phyloP scores from a whole-genome alignment of 2,797 vertebrate genomes.

The Myioborus melanocephalus region DNA sequence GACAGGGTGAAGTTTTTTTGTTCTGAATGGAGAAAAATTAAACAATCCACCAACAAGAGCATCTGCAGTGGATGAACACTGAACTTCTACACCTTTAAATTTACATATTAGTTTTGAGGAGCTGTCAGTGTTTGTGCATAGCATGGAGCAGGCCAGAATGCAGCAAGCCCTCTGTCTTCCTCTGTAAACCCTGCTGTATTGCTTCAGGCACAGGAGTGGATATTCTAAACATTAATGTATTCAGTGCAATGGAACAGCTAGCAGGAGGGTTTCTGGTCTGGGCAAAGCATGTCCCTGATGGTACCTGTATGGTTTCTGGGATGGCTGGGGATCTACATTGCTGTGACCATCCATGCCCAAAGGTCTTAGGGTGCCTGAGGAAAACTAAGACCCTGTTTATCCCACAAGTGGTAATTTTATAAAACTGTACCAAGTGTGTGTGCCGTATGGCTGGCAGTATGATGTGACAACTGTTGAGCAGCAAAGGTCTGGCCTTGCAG shows the following conservation, averaged over 20 bases:
- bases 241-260: not conserved
- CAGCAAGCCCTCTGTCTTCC: not conserved
- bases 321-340: accelerated
- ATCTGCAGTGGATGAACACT: not conserved
- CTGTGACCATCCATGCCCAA: not conserved
- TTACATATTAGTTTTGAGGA: not conserved
- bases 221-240: not conserved
- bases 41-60: not conserved
- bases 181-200: not conserved
- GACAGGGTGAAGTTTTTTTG: not conserved
- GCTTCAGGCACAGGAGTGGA: not conserved
- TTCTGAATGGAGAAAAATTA: not conserved
- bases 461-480: not conserved
- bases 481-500: not conserved
- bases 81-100: not conserved
- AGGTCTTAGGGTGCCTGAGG: not conserved
- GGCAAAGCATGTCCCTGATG: not conserved
- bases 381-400: not conserved
- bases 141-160: not conserved
- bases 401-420: not conserved
- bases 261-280: not conserved
- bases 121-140: not conserved
- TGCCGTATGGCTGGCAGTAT: not conserved
- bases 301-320: not conserved
- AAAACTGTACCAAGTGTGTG: not conserved